Conservation (phyloP, 1,140 invertebrate genomes). For the Platyura marginata region DNA sequence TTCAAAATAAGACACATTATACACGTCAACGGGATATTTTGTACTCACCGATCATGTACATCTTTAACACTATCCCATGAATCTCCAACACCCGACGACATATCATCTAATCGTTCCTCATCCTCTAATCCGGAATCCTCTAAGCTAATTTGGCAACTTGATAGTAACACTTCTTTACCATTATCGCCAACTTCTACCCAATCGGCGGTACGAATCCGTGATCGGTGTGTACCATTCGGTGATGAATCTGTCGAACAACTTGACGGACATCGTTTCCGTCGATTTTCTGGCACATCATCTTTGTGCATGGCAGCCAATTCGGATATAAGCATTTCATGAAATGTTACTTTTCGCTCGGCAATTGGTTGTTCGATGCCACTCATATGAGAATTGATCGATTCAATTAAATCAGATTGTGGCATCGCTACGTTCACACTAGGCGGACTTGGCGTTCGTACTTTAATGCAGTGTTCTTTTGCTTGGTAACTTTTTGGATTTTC, state of each 20-base stretch:
- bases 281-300: conserved; percentile 7
- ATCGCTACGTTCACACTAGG: background rate
- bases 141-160: conserved; percentile 22
- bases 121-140: conserved; percentile 24
- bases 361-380: conserved; percentile 5
- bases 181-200: conserved; percentile 25
- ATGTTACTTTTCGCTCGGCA: conserved; percentile 16
- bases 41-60: conserved; percentile 3
- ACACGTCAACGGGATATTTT: too few species aligned
- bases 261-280: conserved; percentile 13
- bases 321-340: conserved; percentile 23
- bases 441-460: background rate
- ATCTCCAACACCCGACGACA: conserved; percentile 16
- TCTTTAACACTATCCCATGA: conserved; percentile 26
- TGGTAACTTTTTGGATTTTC: too few species aligned
- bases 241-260: conserved; percentile 24
- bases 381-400: too few species aligned
- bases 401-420: too few species aligned
- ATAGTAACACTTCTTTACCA: conserved; percentile 19
- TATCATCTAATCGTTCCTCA: conserved; percentile 14
- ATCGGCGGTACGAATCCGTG: conserved; percentile 20
- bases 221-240: conserved; percentile 23
- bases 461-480: background rate
- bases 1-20: too few species aligned
- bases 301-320: conserved; percentile 22